Evolutionary conservation across 30 jellyfish, hydroid and myxozoan genomes (phyloP).

Genomic region (Sanderia malayensis): DNA sequence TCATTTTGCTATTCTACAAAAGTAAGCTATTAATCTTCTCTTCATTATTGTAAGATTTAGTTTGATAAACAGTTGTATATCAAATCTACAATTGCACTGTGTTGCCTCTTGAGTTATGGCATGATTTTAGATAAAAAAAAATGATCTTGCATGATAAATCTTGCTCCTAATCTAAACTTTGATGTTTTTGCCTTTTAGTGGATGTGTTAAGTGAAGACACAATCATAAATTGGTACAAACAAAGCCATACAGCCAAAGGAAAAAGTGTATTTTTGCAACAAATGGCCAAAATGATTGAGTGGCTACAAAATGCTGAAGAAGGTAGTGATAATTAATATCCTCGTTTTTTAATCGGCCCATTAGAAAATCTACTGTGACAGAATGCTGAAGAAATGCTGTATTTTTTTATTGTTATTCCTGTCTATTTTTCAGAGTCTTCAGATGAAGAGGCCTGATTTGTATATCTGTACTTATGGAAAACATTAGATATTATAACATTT

Average conservation of each 20-base stretch:
- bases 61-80: not conserved
- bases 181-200: constrained; percentile 68
- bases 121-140: too few species aligned
- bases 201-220: constrained; percentile 98
- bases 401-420: too few species aligned
- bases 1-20: constrained; percentile 86
- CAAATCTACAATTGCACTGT: too few species aligned
- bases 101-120: too few species aligned
- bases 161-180: too few species aligned
- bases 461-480: too few species aligned
- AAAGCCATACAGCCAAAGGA: constrained; percentile 82
- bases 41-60: not conserved
- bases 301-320: constrained; percentile 98
- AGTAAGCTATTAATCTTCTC: constrained; percentile 36
- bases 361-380: not conserved
- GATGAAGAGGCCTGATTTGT: too few species aligned
- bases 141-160: too few species aligned
- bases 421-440: too few species aligned
- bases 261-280: constrained; percentile 91
- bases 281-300: constrained; percentile 94
- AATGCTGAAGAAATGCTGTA: not conserved
- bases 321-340: constrained; percentile 41
- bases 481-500: too few species aligned
- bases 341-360: not conserved
- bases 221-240: constrained; percentile 89